Conservation (phyloP, 2,888 invertebrate species). For the Cyaniris semiargus region DNA sequence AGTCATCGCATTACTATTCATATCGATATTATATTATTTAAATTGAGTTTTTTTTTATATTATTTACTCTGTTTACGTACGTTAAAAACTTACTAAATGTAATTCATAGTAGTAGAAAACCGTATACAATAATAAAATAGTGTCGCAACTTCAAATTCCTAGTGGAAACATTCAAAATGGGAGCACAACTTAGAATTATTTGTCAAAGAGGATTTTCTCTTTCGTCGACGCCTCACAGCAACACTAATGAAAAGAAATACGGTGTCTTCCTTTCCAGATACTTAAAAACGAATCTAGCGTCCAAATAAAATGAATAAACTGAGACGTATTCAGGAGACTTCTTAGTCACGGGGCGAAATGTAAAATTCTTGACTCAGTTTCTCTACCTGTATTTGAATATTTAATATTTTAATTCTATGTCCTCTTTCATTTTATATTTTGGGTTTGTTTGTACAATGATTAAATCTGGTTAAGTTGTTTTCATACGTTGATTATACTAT, state of each 20-base stretch:
- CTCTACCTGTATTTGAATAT: constrained; percentile 23
- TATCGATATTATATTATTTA: neutral
- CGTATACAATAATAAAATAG: neutral
- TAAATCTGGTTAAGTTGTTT: neutral
- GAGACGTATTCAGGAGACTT: constrained; percentile 25
- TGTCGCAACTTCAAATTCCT: neutral
- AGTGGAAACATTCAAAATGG: constrained; percentile 28
- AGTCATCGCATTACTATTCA: neutral
- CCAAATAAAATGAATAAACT: constrained; percentile 27
- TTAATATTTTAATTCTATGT: constrained; percentile 20
- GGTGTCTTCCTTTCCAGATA: constrained; percentile 32
- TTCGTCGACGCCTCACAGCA: constrained; percentile 34
- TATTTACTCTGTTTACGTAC: neutral
- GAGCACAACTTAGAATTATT: constrained; percentile 38
- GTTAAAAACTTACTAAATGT: neutral
- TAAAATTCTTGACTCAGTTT: constrained; percentile 28
- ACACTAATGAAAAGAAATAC: constrained; percentile 42
- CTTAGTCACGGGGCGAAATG: constrained; percentile 24
- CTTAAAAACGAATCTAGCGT: constrained; percentile 26
- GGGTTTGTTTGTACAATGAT: neutral
- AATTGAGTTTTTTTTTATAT: neutral
- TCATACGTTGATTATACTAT: neutral
- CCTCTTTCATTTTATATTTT: constrained; percentile 12
- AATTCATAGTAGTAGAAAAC: neutral
- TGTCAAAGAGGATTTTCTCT: constrained; percentile 33